Conservation (phyloP, 2,113 vertebrate genomes). For the Pseudorhombus dupliciocellatus region DNA sequence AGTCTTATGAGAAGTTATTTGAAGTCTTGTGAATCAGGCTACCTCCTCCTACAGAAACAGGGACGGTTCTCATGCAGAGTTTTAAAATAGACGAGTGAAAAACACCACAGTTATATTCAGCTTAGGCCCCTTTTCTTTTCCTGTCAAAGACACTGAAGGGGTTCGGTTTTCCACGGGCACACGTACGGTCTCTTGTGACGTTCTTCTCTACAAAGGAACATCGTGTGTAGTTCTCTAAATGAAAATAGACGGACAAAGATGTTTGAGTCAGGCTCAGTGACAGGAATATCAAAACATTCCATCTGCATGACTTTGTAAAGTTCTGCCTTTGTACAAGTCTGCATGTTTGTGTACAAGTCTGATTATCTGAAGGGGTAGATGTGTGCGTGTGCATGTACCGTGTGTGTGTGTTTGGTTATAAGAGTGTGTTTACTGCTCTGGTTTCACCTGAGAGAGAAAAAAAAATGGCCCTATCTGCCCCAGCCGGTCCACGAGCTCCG, state of each 20-base stretch:
- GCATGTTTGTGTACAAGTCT: slow-evolving; percentile 67
- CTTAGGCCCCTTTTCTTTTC: slow-evolving; percentile 37
- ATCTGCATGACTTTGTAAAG: slow-evolving; percentile 76
- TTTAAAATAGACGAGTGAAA: slow-evolving; percentile 13
- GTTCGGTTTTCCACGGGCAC: slow-evolving; percentile 11
- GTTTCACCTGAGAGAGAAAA: slow-evolving; percentile 35
- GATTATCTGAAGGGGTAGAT: slow-evolving; percentile 39
- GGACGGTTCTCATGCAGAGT: neutral
- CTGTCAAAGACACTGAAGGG: slow-evolving; percentile 6
- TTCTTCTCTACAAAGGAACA: too few species aligned
- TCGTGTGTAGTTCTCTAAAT: slow-evolving; percentile 19
- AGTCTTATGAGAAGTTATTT: slow-evolving; percentile 1
- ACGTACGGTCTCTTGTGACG: too few species aligned
- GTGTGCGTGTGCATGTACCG: slow-evolving; percentile 25
- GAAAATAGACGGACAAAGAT: slow-evolving; percentile 41
- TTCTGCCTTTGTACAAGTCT: slow-evolving; percentile 69
- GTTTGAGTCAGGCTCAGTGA: slow-evolving; percentile 37
- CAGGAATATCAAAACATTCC: slow-evolving; percentile 71
- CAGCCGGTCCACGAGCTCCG: too few species aligned
- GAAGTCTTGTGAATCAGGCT: slow-evolving; percentile 22
- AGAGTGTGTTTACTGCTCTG: slow-evolving; percentile 22
- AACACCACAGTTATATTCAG: slow-evolving; percentile 4
- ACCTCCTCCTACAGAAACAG: slow-evolving; percentile 14
- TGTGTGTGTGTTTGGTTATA: slow-evolving; percentile 1
- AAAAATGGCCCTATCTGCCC: neutral